Base-by-base conservation (phyloP, 2,113 vertebrate species). In the Telmatochromis brachygnathus region DNA sequence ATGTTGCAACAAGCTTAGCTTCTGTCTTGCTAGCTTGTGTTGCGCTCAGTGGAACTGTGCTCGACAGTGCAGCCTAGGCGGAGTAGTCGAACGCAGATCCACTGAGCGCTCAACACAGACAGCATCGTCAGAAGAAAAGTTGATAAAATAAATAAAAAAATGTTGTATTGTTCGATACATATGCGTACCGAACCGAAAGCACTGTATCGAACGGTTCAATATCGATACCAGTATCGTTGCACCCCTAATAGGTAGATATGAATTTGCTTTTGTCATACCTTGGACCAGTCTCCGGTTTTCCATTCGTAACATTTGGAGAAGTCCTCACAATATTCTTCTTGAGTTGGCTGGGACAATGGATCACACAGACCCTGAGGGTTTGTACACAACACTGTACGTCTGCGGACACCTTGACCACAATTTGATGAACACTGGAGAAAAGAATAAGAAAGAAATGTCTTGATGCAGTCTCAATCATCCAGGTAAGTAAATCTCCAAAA, bases 221-320 rank as follows among this genome's bases (percentile, higher is more conserved):
- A 37, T 1, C 0, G 9, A 37, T 37, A 37, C 35, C 4, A 37
- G 35, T 37, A 37, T 37, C 4, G 2, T 37, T 37, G 9, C 35
- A 0, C 35, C 2, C 35, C 35, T 37, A 37, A 9, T 35, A 35
- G 35, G 4, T 42, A 42, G 5, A 12, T 54, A 3, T 54, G 6
- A 39, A 70, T 23, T 39, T 70, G n/a, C 35, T 14, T 17, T 4
- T 13, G 3, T 10, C 6, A 1, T 93, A 99, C 99, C 97, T 98
- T 98, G 39, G 98, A 99, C 98, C 98, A 99, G 12, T 98, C 98
- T 9, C 98, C 98, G 0, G 97, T 99, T 92, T 97, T 98, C 99
- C 99, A 99, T 73, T 98, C 98, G 0, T 98, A 99, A 87, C 99
- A 99, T 89, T 96, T 97, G 0, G 98, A 97, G 92, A 97, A 96